phyloP scores from a whole-genome alignment of 1,140 invertebrate species.

The Mesaphorura yosii region DNA sequence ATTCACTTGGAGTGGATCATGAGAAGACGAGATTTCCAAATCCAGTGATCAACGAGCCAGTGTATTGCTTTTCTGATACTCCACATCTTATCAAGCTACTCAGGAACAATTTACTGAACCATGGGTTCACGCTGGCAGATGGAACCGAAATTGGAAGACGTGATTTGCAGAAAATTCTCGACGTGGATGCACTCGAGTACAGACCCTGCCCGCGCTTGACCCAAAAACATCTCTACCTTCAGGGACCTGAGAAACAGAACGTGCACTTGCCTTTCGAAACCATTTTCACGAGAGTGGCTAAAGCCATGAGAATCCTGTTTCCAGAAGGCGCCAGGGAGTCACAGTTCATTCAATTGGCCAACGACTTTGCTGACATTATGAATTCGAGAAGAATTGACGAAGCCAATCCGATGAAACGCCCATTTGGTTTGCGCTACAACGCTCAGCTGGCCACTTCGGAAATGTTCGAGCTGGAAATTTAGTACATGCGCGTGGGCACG shows the following conservation, averaged over 20 bases:
- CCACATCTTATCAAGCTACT: conserved; percentile 32
- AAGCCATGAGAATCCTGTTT: neutral
- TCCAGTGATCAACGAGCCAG: conserved; percentile 20
- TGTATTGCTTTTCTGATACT: conserved; percentile 29
- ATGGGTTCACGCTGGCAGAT: conserved; percentile 22
- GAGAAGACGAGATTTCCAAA: conserved; percentile 21
- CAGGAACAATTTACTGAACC: conserved; percentile 31
- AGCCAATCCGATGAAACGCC: neutral
- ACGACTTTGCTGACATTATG: neutral
- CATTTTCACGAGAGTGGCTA: neutral
- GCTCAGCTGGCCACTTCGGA: neutral
- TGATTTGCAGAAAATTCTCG: neutral
- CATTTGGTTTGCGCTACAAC: neutral
- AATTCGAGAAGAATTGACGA: neutral
- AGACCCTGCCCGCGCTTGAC: neutral
- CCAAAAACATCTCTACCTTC: neutral
- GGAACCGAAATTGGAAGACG: neutral
- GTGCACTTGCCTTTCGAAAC: conserved; percentile 1
- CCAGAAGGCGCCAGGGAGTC: neutral
- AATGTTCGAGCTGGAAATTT: neutral
- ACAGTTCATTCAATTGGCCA: neutral
- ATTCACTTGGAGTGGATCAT: conserved; percentile 16
- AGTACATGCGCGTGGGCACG: neutral
- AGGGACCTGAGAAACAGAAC: neutral
- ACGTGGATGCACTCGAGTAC: neutral